Percentiles rank a stretch among this genome's conserved stretches.
Conservation (phyloP, 2,797 vertebrate genomes). For the Capromys pilorides region DNA sequence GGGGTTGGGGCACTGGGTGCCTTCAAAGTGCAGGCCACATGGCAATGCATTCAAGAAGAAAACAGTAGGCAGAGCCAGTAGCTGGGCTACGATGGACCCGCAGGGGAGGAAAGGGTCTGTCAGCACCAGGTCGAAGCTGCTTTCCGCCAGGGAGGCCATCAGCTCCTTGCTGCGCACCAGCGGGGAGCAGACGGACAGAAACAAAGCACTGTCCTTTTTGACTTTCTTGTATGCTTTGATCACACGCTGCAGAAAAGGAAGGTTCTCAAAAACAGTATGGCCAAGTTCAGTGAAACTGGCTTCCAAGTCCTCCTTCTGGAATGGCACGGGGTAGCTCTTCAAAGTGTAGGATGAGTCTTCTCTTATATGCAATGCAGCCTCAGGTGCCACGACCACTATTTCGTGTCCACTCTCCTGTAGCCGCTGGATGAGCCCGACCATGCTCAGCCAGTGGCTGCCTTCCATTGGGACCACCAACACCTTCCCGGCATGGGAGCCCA, state of each 20-base stretch:
- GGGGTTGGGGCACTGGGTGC: slow-evolving; percentile 81
- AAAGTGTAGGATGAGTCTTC: slow-evolving; percentile 86
- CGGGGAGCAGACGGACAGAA: slow-evolving; percentile 81
- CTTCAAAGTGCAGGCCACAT: slow-evolving; percentile 73
- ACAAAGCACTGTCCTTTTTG: slow-evolving; percentile 64
- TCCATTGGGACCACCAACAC: slow-evolving; percentile 89
- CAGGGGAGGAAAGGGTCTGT: slow-evolving; percentile 83
- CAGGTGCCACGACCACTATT: slow-evolving; percentile 87
- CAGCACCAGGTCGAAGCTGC: slow-evolving; percentile 80
- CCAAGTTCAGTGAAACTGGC: background rate
- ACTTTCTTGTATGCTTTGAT: slow-evolving; percentile 47
- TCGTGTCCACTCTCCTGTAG: slow-evolving; percentile 89
- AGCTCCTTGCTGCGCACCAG: slow-evolving; percentile 82
- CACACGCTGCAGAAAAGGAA: slow-evolving; percentile 47
- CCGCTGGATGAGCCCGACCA: slow-evolving; percentile 84
- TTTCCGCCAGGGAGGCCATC: slow-evolving; percentile 66
- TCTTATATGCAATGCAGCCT: slow-evolving; percentile 83
- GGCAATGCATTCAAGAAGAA: slow-evolving; percentile 80
- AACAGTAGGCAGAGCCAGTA: slow-evolving; percentile 80
- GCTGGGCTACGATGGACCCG: slow-evolving; percentile 81
- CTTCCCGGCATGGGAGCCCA: slow-evolving; percentile 73
- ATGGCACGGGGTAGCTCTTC: slow-evolving; percentile 85
- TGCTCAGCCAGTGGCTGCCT: slow-evolving; percentile 92
- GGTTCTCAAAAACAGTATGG: background rate
- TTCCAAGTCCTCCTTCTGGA: slow-evolving; percentile 67